Percentiles rank a stretch among this genome's conserved stretches.
Evolutionary conservation across 2,113 vertebrate genomes (phyloP).

Genomic region (Mus musculus): GRCm39 chr7:67676001-67676500

Average conservation of each 20-base stretch:
- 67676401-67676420: background rate
- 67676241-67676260: background rate
- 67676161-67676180: background rate
- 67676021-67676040: conserved; percentile 29
- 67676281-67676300: background rate
- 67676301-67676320: background rate
- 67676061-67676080: conserved; percentile 56
- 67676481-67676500: rapidly evolving
- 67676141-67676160: no score
- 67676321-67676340: background rate
- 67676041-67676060: conserved; percentile 27
- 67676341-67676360: background rate
- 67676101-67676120: background rate
- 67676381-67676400: no score
- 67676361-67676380: no score
- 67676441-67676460: background rate
- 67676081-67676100: background rate
- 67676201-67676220: background rate
- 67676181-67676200: background rate
- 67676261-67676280: background rate
- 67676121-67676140: background rate
- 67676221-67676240: background rate
- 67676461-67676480: background rate
- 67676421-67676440: rapidly evolving
- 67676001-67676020: conserved; percentile 31